phyloP scores from a whole-genome alignment of 2,113 vertebrate genomes.

The Solea senegalensis region DNA sequence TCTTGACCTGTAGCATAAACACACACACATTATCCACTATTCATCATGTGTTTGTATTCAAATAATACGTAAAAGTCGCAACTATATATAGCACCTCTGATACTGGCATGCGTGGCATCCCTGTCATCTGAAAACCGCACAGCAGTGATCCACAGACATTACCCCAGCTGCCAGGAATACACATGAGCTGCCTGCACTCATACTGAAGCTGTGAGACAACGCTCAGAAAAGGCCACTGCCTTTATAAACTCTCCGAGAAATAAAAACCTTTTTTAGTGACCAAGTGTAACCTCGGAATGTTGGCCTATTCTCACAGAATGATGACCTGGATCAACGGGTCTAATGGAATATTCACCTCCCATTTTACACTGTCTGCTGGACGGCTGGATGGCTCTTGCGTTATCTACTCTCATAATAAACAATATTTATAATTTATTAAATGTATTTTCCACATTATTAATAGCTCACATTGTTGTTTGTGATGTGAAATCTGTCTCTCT shows the following conservation, averaged over 20 bases:
- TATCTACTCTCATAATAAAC: not conserved
- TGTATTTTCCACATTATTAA: no score
- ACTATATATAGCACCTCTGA: conserved; percentile 53
- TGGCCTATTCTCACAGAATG: not conserved
- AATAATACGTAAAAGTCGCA: conserved; percentile 18
- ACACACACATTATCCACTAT: conserved; percentile 3
- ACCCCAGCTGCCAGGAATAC: conserved; percentile 64
- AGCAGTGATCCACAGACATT: conserved; percentile 18
- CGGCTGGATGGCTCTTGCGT: not conserved
- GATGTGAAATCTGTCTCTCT: no score
- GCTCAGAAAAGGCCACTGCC: conserved; percentile 30
- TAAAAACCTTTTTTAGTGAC: not conserved
- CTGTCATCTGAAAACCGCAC: conserved; percentile 52
- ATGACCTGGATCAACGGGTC: not conserved
- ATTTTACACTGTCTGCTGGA: not conserved
- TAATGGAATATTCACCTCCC: not conserved
- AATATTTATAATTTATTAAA: no score
- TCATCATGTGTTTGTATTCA: not conserved
- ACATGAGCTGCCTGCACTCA: conserved; percentile 33
- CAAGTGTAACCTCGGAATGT: not conserved
- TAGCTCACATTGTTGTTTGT: no score
- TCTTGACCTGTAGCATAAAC: conserved; percentile 11
- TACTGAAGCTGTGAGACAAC: conserved; percentile 51
- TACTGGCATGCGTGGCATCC: conserved; percentile 60
- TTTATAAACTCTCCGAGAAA: conserved; percentile 13